Percentiles rank a stretch among this genome's conserved stretches.
Evolutionary conservation across 2,797 vertebrate genomes (phyloP).

Genomic region (Xerus rutilus): DNA sequence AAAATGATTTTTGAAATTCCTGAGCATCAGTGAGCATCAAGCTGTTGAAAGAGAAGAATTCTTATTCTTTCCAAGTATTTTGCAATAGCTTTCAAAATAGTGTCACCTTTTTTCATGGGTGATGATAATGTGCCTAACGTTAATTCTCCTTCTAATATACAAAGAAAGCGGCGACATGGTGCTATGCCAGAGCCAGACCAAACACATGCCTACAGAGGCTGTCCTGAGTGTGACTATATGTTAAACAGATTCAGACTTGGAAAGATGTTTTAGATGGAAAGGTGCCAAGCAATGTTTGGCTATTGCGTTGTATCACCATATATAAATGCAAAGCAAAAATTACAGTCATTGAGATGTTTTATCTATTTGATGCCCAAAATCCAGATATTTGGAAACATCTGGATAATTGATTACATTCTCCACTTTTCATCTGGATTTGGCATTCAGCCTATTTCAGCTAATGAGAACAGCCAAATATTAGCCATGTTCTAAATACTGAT

Average conservation of each 20-base stretch:
- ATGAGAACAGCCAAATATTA: slow-evolving; percentile 37
- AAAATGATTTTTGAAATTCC: slow-evolving; percentile 63
- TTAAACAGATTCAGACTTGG: not conserved
- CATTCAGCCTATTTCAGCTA: slow-evolving; percentile 40
- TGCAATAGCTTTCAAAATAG: slow-evolving; percentile 81
- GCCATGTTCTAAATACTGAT: not conserved
- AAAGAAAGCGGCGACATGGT: slow-evolving; percentile 67
- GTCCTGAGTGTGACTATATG: slow-evolving; percentile 11
- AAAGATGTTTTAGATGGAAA: slow-evolving; percentile 37
- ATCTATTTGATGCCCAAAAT: slow-evolving; percentile 55
- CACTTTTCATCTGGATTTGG: slow-evolving; percentile 56
- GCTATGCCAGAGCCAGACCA: slow-evolving; percentile 56
- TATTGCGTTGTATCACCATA: slow-evolving; percentile 4
- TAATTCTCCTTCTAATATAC: slow-evolving; percentile 70
- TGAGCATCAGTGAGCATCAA: slow-evolving; percentile 60
- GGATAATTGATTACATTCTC: slow-evolving; percentile 49
- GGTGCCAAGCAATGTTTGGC: slow-evolving; percentile 19
- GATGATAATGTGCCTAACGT: slow-evolving; percentile 77
- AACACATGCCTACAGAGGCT: slow-evolving; percentile 29
- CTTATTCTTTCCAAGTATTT: slow-evolving; percentile 77
- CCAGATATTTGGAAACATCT: slow-evolving; percentile 65
- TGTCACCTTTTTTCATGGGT: slow-evolving; percentile 75
- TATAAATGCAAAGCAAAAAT: slow-evolving; percentile 11
- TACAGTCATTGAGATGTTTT: slow-evolving; percentile 18
- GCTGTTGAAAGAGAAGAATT: slow-evolving; percentile 72